Evolutionary conservation across 2,113 vertebrate species (phyloP).

Genomic region (Anthoscopus minutus): DNA sequence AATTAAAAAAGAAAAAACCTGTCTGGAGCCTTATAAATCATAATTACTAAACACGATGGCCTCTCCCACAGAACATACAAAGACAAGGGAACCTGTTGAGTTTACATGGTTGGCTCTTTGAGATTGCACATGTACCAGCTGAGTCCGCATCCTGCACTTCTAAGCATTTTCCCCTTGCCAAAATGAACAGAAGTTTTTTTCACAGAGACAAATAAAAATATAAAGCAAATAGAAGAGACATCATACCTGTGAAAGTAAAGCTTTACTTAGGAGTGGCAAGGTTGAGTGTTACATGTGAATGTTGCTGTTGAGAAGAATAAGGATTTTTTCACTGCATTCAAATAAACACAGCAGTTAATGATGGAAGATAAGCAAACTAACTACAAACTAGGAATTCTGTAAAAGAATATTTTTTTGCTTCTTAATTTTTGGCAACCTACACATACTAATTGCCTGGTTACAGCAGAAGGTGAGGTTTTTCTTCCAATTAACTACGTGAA

Average conservation of each 20-base stretch:
- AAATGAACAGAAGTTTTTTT: not conserved
- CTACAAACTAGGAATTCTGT: not conserved
- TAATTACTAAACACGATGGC: not conserved
- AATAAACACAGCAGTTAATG: not conserved
- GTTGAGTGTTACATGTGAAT: not conserved
- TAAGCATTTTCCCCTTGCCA: not conserved
- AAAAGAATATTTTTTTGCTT: not conserved
- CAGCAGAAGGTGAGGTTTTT: not conserved
- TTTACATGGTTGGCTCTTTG: not conserved
- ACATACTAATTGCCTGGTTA: not conserved
- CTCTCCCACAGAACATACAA: not conserved
- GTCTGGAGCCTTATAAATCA: slow-evolving; percentile 33
- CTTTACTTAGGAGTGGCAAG: not conserved
- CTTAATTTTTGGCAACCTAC: not conserved
- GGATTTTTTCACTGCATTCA: not conserved
- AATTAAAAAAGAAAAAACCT: slow-evolving; percentile 1
- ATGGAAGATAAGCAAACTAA: not conserved
- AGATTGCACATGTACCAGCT: not conserved
- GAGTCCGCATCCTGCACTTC: not conserved
- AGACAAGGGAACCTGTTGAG: not conserved
- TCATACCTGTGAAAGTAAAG: not conserved
- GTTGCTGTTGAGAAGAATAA: not conserved
- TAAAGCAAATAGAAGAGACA: not conserved
- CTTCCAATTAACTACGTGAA: not conserved
- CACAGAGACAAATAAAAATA: not conserved